phyloP scores from a whole-genome alignment of 1,140 invertebrate genomes.

The Panagrolaimus sp. region DNA sequence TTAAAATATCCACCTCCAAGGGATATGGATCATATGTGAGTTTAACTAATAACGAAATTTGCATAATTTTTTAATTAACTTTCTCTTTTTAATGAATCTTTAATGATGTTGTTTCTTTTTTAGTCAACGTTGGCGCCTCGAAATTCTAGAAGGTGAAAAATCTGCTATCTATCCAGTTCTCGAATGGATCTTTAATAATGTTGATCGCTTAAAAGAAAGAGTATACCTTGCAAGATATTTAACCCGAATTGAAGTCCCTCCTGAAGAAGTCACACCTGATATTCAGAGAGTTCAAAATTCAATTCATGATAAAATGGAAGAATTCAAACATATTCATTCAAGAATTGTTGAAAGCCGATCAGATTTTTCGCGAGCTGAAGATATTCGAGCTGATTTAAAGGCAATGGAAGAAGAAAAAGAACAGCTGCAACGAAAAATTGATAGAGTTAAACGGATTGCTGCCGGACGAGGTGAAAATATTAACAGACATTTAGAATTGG shows the following conservation, averaged over 20 bases:
- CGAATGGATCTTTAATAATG: slow-evolving; percentile 49
- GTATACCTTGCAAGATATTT: slow-evolving; percentile 45
- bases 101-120: too few species aligned
- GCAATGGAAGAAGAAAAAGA: slow-evolving; percentile 47
- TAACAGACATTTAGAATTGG: slow-evolving; percentile 24
- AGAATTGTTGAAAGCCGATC: slow-evolving; percentile 35
- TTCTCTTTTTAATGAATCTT: too few species aligned
- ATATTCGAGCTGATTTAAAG: slow-evolving; percentile 38
- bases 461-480: slow-evolving; percentile 26
- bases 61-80: too few species aligned
- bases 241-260: slow-evolving; percentile 42
- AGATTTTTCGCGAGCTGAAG: slow-evolving; percentile 37
- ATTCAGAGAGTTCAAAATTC: slow-evolving; percentile 22
- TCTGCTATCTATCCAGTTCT: slow-evolving; percentile 38
- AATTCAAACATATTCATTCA: slow-evolving; percentile 45
- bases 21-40: slow-evolving; percentile 45
- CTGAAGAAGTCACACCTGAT: slow-evolving; percentile 38
- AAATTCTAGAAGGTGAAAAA: slow-evolving; percentile 48
- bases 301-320: slow-evolving; percentile 47
- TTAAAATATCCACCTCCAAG: slow-evolving; percentile 44
- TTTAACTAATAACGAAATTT: too few species aligned
- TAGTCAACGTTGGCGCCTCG: slow-evolving; percentile 44
- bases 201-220: slow-evolving; percentile 43
- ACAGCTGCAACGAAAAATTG: slow-evolving; percentile 39
- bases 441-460: slow-evolving; percentile 30